phyloP scores from a whole-genome alignment of 1,140 invertebrate species.

The Drosophila sechellia region DNA sequence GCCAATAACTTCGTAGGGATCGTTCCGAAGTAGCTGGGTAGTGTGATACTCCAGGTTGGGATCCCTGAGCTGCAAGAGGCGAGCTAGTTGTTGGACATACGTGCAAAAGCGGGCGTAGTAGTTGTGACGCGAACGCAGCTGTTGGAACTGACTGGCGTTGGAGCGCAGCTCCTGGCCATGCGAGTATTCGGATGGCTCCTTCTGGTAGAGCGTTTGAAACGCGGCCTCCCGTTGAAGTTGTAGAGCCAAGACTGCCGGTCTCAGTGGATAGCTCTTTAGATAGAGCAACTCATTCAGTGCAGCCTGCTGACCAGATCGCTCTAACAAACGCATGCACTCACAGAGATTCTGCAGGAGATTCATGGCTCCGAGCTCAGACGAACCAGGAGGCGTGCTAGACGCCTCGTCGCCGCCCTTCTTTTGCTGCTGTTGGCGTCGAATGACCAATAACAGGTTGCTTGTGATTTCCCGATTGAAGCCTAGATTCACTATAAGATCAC shows the following conservation, averaged over 20 bases:
- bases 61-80: constrained; percentile 84
- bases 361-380: constrained; percentile 64
- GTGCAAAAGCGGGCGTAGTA: constrained; percentile 84
- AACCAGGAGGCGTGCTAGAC: neutral
- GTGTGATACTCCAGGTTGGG: constrained; percentile 84
- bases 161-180: constrained; percentile 52
- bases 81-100: constrained; percentile 84
- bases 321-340: constrained; percentile 70
- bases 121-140: constrained; percentile 66
- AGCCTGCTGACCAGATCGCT: constrained; percentile 37
- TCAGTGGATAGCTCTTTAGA: constrained; percentile 58
- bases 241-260: constrained; percentile 48
- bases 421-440: constrained; percentile 71
- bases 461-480: constrained; percentile 77
- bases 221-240: constrained; percentile 64
- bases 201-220: constrained; percentile 52
- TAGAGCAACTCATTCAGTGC: constrained; percentile 54
- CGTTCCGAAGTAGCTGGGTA: constrained; percentile 80
- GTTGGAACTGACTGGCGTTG: constrained; percentile 53
- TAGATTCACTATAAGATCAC: constrained; percentile 76
- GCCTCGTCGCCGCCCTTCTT: constrained; percentile 20
- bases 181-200: constrained; percentile 43
- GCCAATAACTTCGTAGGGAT: constrained; percentile 85
- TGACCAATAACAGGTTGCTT: constrained; percentile 68
- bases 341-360: constrained; percentile 69